These are phyloP conservation scores for Volucella inflata DNA, from an alignment of 2,888 invertebrate species.

Conservation along the genomic window DNA sequence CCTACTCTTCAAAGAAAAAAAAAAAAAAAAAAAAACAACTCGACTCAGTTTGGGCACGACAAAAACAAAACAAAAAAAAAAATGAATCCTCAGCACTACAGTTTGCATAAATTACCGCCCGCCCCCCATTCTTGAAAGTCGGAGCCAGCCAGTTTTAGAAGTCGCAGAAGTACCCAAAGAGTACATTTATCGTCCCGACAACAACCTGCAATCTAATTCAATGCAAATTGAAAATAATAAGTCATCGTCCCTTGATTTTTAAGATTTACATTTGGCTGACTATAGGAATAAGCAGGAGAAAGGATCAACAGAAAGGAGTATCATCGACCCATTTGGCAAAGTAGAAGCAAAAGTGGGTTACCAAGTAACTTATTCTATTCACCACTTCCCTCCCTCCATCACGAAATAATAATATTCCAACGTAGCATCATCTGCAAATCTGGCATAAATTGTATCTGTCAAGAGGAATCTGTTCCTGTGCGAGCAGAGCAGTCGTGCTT, in stretches of 20 bases:
- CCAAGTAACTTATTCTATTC: conserved; percentile 1
- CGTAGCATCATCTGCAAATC: conserved; percentile 40
- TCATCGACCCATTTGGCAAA: neutral
- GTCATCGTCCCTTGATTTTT: conserved; percentile 61
- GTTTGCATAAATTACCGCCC: conserved; percentile 46
- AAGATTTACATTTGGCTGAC: conserved; percentile 50
- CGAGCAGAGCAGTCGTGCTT: neutral
- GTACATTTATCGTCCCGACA: conserved; percentile 47
- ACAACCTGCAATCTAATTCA: conserved; percentile 65
- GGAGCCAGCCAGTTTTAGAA: neutral
- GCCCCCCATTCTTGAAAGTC: too few relatives aligned
- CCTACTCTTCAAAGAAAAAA: neutral
- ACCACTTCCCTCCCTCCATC: neutral
- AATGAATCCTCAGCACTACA: conserved; percentile 11
- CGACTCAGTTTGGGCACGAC: conserved; percentile 10
- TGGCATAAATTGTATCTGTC: conserved; percentile 42
- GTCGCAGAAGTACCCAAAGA: neutral
- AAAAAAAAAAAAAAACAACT: neutral
- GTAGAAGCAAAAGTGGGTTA: conserved; percentile 6
- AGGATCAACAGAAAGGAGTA: neutral
- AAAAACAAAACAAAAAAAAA: too few relatives aligned
- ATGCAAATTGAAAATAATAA: conserved; percentile 67
- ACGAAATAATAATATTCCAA: neutral
- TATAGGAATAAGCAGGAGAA: neutral
- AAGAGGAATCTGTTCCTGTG: conserved; percentile 20